A percentile compares a stretch with the other conserved stretches of the same genome.
phyloP scores from a whole-genome alignment of 2,113 vertebrate genomes.

The Prionailurus bengalensis region DNA sequence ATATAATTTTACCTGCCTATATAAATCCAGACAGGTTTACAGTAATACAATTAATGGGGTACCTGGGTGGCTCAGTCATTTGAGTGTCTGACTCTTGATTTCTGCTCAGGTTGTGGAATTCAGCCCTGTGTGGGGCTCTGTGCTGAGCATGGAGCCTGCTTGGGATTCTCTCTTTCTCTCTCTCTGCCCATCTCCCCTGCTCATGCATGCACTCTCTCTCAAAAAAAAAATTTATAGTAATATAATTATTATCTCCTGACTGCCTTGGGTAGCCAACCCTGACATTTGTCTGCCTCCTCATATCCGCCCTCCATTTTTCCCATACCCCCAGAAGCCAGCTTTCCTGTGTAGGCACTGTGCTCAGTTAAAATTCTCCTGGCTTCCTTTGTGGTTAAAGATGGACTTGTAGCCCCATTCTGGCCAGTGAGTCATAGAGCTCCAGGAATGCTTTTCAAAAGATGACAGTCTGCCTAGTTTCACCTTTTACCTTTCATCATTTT shows the following conservation, averaged over 20 bases:
- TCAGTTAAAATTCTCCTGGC: neutral
- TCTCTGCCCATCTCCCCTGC: no score
- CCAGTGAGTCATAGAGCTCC: neutral
- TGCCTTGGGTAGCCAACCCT: neutral
- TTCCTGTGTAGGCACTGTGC: neutral
- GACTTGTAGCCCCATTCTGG: neutral
- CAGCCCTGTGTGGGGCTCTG: no score
- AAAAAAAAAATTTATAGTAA: neutral
- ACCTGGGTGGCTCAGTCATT: no score
- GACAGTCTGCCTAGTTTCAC: neutral
- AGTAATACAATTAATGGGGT: neutral
- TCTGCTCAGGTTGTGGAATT: no score
- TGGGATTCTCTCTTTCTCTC: no score
- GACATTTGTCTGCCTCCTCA: neutral
- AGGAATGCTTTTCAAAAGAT: neutral
- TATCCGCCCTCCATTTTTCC: neutral
- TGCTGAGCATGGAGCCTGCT: no score
- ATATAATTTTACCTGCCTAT: neutral
- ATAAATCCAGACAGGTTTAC: neutral
- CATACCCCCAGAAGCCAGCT: neutral
- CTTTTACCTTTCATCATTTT: neutral
- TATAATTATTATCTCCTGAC: neutral
- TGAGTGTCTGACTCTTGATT: no score
- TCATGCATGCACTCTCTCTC: no score
- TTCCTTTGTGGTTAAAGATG: neutral